Evolutionary conservation across 2,113 vertebrate species (phyloP).

Genomic region (Marmota flaviventris): DNA sequence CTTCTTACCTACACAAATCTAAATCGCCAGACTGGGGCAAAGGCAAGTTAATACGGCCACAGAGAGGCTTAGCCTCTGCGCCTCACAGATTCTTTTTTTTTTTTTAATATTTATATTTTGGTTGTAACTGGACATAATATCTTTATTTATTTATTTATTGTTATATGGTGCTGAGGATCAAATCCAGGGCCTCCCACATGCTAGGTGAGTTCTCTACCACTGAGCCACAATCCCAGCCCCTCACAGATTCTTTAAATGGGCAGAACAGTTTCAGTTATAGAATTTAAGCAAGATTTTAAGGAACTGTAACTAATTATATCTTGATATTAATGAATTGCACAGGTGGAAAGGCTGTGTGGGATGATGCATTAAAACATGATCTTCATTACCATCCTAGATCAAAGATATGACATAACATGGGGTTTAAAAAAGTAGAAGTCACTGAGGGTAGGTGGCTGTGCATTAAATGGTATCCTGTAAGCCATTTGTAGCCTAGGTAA

Average conservation of each 20-base stretch:
- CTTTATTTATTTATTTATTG: too few species aligned
- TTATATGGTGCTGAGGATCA: too few species aligned
- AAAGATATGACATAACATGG: background rate
- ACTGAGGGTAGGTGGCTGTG: background rate
- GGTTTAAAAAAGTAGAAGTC: background rate
- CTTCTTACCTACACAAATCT: background rate
- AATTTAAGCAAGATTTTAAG: conserved; percentile 1
- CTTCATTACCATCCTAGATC: background rate
- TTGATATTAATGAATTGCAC: conserved; percentile 4
- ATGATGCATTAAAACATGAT: background rate
- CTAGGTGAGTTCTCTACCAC: too few species aligned
- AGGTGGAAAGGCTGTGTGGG: background rate
- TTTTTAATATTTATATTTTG: too few species aligned
- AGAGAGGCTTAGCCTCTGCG: background rate
- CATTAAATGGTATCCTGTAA: background rate
- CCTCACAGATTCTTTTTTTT: background rate
- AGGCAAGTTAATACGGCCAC: background rate
- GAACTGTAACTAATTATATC: background rate
- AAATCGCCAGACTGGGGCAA: background rate
- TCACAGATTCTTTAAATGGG: background rate
- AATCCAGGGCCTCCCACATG: too few species aligned
- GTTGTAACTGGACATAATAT: too few species aligned
- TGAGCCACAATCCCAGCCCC: too few species aligned
- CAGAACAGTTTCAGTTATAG: background rate
- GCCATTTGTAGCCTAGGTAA: background rate